Conservation (phyloP, 2,113 vertebrate species). For the Nothobranchius furzeri region DNA sequence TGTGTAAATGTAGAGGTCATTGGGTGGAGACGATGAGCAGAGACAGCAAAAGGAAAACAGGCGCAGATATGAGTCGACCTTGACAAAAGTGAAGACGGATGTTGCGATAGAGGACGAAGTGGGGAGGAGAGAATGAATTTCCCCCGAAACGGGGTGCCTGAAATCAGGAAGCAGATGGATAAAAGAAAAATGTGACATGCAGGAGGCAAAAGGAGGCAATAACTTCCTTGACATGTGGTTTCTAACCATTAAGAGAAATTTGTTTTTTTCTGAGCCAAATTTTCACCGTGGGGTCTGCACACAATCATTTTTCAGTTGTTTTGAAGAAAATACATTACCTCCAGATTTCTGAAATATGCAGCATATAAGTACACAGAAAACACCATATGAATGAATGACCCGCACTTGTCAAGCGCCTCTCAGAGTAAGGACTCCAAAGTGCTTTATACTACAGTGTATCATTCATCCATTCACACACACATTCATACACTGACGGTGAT, state of each 20-base stretch:
- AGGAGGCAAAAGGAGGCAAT: not conserved
- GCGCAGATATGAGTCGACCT: conserved; percentile 21
- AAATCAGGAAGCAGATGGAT: not conserved
- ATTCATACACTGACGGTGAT: no score
- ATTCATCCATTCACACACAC: no score
- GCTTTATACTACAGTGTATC: no score
- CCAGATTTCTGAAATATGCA: not conserved
- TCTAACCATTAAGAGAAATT: not conserved
- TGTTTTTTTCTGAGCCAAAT: not conserved
- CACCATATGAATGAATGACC: no score
- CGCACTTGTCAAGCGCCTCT: no score
- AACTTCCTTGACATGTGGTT: not conserved
- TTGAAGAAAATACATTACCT: not conserved
- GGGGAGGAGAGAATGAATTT: conserved; percentile 3
- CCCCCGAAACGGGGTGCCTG: not conserved
- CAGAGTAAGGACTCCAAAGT: no score
- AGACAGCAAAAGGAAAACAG: not conserved
- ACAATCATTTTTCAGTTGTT: not conserved
- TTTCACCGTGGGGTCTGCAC: not conserved
- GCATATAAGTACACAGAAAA: not conserved
- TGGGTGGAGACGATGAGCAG: not conserved
- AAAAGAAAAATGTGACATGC: conserved; percentile 3
- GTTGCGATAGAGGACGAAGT: conserved; percentile 4
- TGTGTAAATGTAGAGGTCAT: not conserved
- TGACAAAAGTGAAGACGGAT: conserved; percentile 25